Evolutionary conservation across 2,113 vertebrate species (phyloP).

Genomic region (Dinomys branickii): DNA sequence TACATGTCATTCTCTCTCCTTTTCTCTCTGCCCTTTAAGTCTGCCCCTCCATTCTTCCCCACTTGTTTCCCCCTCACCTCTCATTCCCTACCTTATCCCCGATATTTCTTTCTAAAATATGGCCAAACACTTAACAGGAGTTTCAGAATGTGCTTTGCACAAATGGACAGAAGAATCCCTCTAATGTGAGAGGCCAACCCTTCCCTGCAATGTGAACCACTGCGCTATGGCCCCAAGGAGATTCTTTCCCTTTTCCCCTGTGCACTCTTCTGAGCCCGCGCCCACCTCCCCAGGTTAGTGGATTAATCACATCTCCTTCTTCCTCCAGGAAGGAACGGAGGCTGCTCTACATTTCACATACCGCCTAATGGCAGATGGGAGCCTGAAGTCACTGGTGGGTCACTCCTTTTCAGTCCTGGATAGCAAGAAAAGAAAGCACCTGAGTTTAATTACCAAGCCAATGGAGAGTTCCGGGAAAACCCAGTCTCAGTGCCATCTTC

Average conservation of each 20-base stretch:
- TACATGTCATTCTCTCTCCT: background rate
- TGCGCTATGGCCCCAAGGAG: background rate
- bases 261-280: background rate
- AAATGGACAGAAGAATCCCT: background rate
- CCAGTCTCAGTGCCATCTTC: background rate
- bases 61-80: background rate
- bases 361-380: constrained; percentile 1
- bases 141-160: background rate
- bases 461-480: background rate
- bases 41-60: background rate
- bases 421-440: background rate
- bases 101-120: constrained; percentile 36
- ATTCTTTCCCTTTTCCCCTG: background rate
- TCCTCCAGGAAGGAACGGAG: constrained; percentile 7
- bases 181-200: background rate
- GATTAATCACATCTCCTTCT: background rate
- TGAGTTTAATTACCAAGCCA: constrained; percentile 29
- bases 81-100: background rate
- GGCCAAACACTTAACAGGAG: background rate
- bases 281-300: background rate
- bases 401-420: background rate
- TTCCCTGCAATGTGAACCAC: background rate
- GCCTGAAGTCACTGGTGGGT: background rate
- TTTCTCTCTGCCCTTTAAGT: background rate
- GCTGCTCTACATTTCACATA: background rate